Conservation (phyloP, 2,113 vertebrate genomes). For the Myotis davidii region DNA sequence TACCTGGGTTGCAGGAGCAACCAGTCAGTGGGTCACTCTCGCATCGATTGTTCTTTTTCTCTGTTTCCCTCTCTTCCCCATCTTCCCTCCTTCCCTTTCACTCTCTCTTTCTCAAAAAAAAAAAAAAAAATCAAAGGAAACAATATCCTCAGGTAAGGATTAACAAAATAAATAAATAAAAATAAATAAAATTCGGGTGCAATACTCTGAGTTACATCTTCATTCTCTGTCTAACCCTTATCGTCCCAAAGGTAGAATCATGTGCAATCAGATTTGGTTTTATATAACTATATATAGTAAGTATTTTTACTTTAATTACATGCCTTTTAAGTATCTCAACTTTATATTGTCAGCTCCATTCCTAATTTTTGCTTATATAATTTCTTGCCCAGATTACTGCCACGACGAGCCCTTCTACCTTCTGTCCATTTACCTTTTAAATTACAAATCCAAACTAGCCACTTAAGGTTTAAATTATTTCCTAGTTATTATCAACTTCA, state of each 20-base stretch:
- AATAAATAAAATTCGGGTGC: too few relatives aligned
- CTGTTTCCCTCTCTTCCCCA: too few relatives aligned
- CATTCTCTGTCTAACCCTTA: background rate
- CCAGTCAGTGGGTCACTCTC: too few relatives aligned
- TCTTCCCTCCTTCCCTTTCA: too few relatives aligned
- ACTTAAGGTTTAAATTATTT: background rate
- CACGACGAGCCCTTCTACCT: background rate
- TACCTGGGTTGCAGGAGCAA: too few relatives aligned
- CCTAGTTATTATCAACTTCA: background rate
- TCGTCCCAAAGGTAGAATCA: background rate
- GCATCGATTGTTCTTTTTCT: too few relatives aligned
- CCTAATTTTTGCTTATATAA: background rate
- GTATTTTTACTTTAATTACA: background rate
- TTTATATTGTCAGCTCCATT: background rate
- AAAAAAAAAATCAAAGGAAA: too few relatives aligned
- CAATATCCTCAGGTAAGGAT: too few relatives aligned
- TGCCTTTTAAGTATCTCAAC: background rate
- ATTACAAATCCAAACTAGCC: background rate
- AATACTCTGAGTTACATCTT: background rate
- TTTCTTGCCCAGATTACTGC: background rate
- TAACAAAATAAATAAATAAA: too few relatives aligned
- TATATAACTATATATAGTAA: background rate
- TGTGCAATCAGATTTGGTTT: background rate
- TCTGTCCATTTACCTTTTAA: background rate
- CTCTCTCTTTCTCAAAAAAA: too few relatives aligned